Evolutionary conservation across 2,888 invertebrate species (phyloP), one percentile per base, ranked within the genome.

Genomic region (Mactromeris polynyma): DNA sequence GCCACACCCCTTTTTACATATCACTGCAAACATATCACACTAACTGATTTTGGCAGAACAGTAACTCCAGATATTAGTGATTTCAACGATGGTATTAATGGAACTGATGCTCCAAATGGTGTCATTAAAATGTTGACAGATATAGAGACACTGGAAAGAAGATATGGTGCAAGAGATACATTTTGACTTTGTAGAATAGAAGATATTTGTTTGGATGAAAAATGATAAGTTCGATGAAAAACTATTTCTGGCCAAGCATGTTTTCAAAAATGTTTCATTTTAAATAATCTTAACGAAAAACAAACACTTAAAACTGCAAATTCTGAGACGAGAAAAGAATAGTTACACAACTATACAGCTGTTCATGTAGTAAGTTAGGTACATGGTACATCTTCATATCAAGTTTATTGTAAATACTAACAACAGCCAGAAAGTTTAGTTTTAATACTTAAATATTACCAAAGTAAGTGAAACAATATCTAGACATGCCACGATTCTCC

Each of bases 11-110:
- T 33, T 33, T 73, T 73, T 36, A 36, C 21, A 83, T 46, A 33
- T 73, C 83, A 83, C 83, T 46, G 83, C 83, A 83, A 83, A 83
- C 83, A 73, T 31, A 40, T 69, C 69, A 83, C 83, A 82, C 64
- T 73, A 31, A 36, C n/a, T 73, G 17, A n/a, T 26, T 64, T 64
- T 26, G 21, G 11, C 11, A 26, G 58, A n/a, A 64, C 26, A 26
- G 58, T 64, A 26, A 64, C 58, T n/a, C 58, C 26, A 64, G 9
- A 11, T 64, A 64, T 64, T 64, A 64, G 58, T 64, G 58, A 64
- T 64, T 64, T 21, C 26, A 64, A 64, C 11, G 26, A 64, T 64
- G 26, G 9, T n/a, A 64, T 26, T 26, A 64, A 64, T 64, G 26
- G 58, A 64, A 64, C 11, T 6, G 4, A 64, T 64, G 58, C 58